Evolutionary conservation across 2,888 invertebrate species (phyloP).

Genomic region (Tholera decimalis): DNA sequence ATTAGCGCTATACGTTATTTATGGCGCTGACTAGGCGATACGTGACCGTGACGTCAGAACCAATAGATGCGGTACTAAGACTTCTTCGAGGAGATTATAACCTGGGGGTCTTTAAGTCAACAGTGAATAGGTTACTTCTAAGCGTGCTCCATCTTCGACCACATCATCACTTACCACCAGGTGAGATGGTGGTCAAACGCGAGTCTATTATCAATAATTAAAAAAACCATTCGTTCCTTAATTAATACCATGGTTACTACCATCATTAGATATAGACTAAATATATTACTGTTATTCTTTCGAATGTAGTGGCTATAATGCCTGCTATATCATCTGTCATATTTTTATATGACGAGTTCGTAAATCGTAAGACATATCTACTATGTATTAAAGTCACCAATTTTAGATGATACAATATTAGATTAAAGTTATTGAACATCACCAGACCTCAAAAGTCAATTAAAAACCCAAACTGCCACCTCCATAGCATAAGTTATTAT

Average conservation of each 20-base stretch:
- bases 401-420: too few relatives aligned
- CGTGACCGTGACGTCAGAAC: slow-evolving; percentile 62
- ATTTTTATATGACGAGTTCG: neutral
- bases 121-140: too few relatives aligned
- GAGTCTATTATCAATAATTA: too few relatives aligned
- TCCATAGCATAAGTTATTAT: slow-evolving; percentile 1
- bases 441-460: neutral
- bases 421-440: too few relatives aligned
- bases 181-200: too few relatives aligned
- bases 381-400: neutral
- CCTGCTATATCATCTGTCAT: neutral
- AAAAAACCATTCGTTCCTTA: neutral
- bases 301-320: neutral
- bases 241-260: too few relatives aligned
- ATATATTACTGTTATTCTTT: neutral
- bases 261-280: too few relatives aligned
- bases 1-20: slow-evolving; percentile 88
- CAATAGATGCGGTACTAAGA: slow-evolving; percentile 61
- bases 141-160: too few relatives aligned
- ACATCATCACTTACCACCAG: too few relatives aligned
- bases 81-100: neutral
- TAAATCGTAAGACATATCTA: too few relatives aligned
- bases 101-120: too few relatives aligned
- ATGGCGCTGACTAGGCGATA: slow-evolving; percentile 82
- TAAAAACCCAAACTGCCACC: slow-evolving; percentile 16